Base-by-base conservation (phyloP, 2,113 vertebrate species). In the Danio rerio region DNA sequence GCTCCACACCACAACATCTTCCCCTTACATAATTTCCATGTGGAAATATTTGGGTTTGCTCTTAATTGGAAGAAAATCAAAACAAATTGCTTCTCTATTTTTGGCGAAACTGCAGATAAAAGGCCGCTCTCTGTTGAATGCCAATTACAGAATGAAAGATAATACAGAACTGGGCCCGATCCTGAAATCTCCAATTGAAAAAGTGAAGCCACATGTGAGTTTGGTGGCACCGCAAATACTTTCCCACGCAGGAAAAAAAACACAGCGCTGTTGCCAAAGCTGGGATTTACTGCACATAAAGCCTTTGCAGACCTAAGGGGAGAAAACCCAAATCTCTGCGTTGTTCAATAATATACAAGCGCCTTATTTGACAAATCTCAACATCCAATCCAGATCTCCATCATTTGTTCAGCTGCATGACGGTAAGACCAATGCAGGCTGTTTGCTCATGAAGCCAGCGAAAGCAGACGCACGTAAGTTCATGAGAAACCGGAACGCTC, bases 191-290 rank as follows among this genome's bases (percentile, higher is more conserved):
- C 87, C 83, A 85, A 89, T 85, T 88, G 88, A 85, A 84, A 69
- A 92, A 93, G 91, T 87, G 90, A 89, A 92, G 90, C 91, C 92
- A 93, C 90, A 92, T 94, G 93, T 91, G 82, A 85, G 86, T 87
- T 88, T 88, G 81, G 81, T 86, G n/a, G 89, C 79, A 85, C 86
- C 88, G 77, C 86, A 83, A 90, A 92, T 88, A 91, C 89, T 94
- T 94, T 94, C 91, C 92, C 92, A 93, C 82, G 75, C 72, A 47
- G 58, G 70, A 81, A 84, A 86, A n/a, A 77, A 70, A 47, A 31
- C 61, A 72, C 74, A 80, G 83, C 82, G 72, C 31, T 45, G 68
- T 68, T 6, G 71, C 81, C 77, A 73, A 78, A 82, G 82, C 72
- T 77, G 53, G 88, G 83, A 88, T 90, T 90, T 88, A 88, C 81